These are phyloP conservation scores for Phrynosoma blainvillii DNA, from an alignment of 2,113 vertebrate genomes.

Conservation along the genomic window DNA sequence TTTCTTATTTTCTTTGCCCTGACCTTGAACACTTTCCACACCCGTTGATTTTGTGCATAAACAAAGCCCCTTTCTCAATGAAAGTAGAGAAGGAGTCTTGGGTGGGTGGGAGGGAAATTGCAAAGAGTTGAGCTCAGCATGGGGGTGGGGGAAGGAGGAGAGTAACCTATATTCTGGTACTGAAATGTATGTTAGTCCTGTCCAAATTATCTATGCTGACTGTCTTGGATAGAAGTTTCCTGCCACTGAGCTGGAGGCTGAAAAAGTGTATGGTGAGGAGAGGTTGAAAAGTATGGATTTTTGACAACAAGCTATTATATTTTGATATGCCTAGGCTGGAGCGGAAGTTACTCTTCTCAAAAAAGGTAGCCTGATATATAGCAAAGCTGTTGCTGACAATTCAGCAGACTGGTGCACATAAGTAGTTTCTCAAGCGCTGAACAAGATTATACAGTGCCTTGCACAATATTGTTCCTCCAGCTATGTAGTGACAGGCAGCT, in stretches of 20 bases:
- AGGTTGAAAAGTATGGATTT: neutral
- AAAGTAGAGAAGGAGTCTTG: neutral
- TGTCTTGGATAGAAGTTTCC: neutral
- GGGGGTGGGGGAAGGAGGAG: rapidly evolving
- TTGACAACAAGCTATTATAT: neutral
- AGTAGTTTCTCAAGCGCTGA: too few species aligned
- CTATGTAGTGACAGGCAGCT: too few species aligned
- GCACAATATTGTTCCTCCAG: too few species aligned
- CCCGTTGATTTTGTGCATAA: constrained; percentile 34
- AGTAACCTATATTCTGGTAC: neutral
- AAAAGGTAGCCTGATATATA: neutral
- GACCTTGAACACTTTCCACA: constrained; percentile 57
- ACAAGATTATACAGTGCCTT: too few species aligned
- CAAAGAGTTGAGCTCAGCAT: too few species aligned
- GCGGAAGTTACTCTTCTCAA: neutral
- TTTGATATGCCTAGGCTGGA: neutral
- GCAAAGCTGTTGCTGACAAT: neutral
- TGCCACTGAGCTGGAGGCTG: neutral
- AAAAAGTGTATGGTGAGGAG: neutral
- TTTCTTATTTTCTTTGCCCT: constrained; percentile 53
- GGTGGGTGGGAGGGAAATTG: neutral
- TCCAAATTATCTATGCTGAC: neutral
- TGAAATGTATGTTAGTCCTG: neutral
- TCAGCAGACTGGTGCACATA: neutral
- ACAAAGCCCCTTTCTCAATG: constrained; percentile 19